phyloP scores from a whole-genome alignment of 2,797 vertebrate genomes.

The Pangasius larnaudii region DNA sequence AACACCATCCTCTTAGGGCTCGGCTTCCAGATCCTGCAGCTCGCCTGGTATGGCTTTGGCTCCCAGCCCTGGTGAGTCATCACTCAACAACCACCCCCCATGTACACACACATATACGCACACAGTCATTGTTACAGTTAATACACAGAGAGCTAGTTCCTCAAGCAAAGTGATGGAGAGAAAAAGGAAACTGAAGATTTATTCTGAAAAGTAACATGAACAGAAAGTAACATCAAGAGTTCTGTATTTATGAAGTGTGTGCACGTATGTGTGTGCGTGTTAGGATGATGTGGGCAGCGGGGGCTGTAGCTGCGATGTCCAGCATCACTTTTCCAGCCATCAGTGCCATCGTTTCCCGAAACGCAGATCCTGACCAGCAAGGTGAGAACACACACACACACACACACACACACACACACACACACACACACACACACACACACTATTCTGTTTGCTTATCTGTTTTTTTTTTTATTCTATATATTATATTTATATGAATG shows the following conservation, averaged over 20 bases:
- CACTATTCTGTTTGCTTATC: background rate
- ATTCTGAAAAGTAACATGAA: background rate
- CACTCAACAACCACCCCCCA: background rate
- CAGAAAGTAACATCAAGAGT: background rate
- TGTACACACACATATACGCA: background rate
- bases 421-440: background rate
- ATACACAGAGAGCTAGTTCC: no score
- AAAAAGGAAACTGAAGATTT: background rate
- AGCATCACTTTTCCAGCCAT: conserved; percentile 93
- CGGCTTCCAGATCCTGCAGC: conserved; percentile 92
- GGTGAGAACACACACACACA: conserved; percentile 67
- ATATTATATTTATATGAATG: background rate
- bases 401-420: background rate
- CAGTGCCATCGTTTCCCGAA: conserved; percentile 91
- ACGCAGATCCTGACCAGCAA: conserved; percentile 90
- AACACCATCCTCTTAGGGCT: conserved; percentile 91
- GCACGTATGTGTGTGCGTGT: conserved; percentile 36
- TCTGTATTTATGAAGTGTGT: background rate
- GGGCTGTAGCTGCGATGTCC: conserved; percentile 91
- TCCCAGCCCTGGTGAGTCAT: conserved; percentile 91
- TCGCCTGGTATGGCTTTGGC: conserved; percentile 93
- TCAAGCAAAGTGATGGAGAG: background rate
- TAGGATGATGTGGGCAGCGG: conserved; percentile 96
- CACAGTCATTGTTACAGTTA: background rate
- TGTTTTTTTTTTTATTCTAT: background rate